A percentile compares a stretch with the other conserved stretches of the same genome.
Conservation (phyloP, 2,797 vertebrate genomes). For the Leucoraja ocellata region DNA sequence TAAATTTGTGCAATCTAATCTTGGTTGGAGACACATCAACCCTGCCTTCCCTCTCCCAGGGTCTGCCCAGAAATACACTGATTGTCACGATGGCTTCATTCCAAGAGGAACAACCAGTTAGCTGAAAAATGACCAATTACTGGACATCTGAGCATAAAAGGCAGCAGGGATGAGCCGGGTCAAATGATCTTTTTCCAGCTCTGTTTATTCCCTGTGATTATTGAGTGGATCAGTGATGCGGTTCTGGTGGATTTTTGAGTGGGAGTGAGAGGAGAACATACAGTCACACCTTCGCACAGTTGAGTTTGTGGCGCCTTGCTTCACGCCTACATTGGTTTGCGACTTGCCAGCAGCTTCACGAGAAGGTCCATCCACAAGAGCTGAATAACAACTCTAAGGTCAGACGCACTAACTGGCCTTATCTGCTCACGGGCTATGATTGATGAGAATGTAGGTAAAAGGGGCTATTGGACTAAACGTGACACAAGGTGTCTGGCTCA, state of each 20-base stretch:
- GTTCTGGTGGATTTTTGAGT: background rate
- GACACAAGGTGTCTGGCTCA: no score
- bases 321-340: no score
- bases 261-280: background rate
- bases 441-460: no score
- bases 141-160: background rate
- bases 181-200: background rate
- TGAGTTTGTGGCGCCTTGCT: no score
- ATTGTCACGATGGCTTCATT: background rate
- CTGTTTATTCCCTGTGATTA: background rate
- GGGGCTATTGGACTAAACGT: no score
- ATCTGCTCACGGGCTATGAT: no score
- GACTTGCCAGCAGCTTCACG: no score
- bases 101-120: background rate
- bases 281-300: background rate
- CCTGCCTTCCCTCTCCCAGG: background rate
- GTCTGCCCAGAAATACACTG: background rate
- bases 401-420: no score
- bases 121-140: background rate
- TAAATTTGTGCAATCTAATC: background rate
- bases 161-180: background rate
- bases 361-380: no score
- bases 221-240: background rate
- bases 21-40: background rate
- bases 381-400: no score